Evolutionary conservation across 2,113 vertebrate species (phyloP).

Genomic region (Ceuthmochares aereus): DNA sequence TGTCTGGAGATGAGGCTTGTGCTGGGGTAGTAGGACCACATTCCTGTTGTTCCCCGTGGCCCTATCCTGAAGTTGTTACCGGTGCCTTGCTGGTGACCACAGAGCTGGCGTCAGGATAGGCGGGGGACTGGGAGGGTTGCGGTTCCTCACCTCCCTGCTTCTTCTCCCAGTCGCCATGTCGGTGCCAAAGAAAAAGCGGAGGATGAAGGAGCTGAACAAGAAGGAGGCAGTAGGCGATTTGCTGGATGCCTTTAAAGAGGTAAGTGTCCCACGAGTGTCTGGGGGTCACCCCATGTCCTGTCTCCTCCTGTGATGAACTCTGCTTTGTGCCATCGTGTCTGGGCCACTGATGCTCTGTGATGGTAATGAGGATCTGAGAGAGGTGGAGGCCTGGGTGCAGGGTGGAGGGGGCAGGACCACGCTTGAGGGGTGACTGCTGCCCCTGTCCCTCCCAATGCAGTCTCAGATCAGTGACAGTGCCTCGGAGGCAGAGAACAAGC

Average conservation of each 20-base stretch:
- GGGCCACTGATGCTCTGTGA: slow-evolving; percentile 56
- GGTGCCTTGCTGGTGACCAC: neutral
- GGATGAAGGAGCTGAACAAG: slow-evolving; percentile 95
- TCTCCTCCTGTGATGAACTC: slow-evolving; percentile 29
- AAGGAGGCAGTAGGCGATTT: slow-evolving; percentile 94
- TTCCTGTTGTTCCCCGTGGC: fast-evolving
- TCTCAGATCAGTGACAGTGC: slow-evolving; percentile 72
- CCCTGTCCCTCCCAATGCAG: neutral
- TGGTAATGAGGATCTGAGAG: slow-evolving; percentile 60
- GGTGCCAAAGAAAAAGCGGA: slow-evolving; percentile 97
- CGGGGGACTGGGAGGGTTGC: fast-evolving
- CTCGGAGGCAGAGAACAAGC: slow-evolving; percentile 75
- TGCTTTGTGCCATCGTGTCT: slow-evolving; percentile 52
- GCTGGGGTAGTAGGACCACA: neutral
- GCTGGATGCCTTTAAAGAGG: slow-evolving; percentile 97
- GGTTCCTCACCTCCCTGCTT: neutral
- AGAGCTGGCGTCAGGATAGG: neutral
- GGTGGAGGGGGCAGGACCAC: neutral
- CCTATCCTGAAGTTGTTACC: neutral
- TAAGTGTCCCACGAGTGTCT: slow-evolving; percentile 29
- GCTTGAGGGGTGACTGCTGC: fast-evolving
- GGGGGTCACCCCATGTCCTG: fast-evolving
- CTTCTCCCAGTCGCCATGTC: slow-evolving; percentile 83
- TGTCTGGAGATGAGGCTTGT: neutral
- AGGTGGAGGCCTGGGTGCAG: fast-evolving